Conservation (phyloP, 1,140 invertebrate species). For the Aricia agestis region DNA sequence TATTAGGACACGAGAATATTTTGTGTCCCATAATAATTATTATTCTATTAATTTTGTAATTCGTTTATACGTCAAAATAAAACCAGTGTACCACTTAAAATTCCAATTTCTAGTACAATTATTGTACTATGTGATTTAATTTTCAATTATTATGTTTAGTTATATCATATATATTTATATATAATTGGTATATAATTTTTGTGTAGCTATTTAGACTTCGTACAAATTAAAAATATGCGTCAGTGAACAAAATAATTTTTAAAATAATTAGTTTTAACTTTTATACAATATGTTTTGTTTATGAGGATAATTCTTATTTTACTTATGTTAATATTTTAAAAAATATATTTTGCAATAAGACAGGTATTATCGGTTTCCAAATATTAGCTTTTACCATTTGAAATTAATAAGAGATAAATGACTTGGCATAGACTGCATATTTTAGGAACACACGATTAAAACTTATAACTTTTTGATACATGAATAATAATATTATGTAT, state of each 20-base stretch:
- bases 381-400: too few relatives aligned
- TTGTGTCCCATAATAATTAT: not conserved
- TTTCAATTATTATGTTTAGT: not conserved
- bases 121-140: not conserved
- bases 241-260: not conserved
- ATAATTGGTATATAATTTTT: not conserved
- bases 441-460: too few relatives aligned
- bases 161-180: not conserved
- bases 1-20: not conserved
- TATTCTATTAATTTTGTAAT: not conserved
- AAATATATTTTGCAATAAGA: too few relatives aligned
- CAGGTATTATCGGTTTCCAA: too few relatives aligned
- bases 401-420: too few relatives aligned
- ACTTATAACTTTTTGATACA: too few relatives aligned
- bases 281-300: not conserved
- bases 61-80: too few relatives aligned
- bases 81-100: too few relatives aligned
- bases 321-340: not conserved
- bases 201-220: not conserved
- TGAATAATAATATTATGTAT: too few relatives aligned
- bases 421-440: too few relatives aligned
- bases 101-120: too few relatives aligned
- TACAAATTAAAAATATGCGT: not conserved
- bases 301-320: not conserved
- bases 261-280: not conserved